Base-by-base conservation (phyloP, 2,113 vertebrate genomes). In the Rhinolophus ferrumequinum region DNA sequence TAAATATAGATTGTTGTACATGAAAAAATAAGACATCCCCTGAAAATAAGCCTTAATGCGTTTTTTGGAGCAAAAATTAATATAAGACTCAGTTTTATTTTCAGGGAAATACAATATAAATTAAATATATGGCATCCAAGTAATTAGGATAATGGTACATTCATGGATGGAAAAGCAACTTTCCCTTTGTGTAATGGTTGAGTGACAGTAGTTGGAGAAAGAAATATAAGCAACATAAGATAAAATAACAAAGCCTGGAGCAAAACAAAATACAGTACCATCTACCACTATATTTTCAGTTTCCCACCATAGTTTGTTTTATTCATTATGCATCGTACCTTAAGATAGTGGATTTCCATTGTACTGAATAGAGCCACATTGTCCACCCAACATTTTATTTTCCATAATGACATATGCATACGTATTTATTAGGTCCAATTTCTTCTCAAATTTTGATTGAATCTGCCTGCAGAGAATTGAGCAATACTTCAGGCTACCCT, bases 101-200 rank as follows among this genome's bases (percentile, higher is more conserved):
- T 44, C 41, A 44, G 41, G 41, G 41, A 44, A 44, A 44, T 44
- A 44, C 41, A 44, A 44, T 44, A 72, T 86, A 77, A 97, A 64
- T 1, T 81, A 21, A 70, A 58, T 24, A 82, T 28, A 33, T 60
- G 12, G 19, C n/a, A 94, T 41, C 18, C 1, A 95, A 33, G 50
- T 90, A 92, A 83, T 30, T 76, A 93, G 10, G n/a, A 64, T 14
- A 83, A 95, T 33, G 84, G 79, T 70, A 91, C 44, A 93, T 52
- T 96, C 60, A 21, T 5, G 82, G 35, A 3, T n/a, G 33, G 84
- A 21, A 35, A 5, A 58, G 24, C n/a, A 82, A 56, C 35, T 88
- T 81, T 70, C 13, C 2, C 12, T 62, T 70, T 54, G 56, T 79
- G 70, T 10, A 67, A 6, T 35, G 58, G 44, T 2, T 85, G 38